Evolutionary conservation across 2,888 invertebrate species (phyloP).

Genomic region (Drosophila anomalata): DNA sequence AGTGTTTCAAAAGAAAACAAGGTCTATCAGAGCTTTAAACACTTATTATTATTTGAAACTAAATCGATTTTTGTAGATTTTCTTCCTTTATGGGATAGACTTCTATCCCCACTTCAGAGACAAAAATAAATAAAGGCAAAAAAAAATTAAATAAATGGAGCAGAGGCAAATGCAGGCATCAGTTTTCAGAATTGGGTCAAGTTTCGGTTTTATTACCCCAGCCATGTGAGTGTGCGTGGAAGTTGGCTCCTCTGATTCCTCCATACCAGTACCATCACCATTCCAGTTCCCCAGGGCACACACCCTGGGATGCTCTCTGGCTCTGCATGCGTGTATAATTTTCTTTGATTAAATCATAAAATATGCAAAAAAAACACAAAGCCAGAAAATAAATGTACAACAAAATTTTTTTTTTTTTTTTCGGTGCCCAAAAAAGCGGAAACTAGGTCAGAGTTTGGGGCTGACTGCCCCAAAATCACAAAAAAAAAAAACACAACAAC

Average conservation of each 20-base stretch:
- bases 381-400: constrained; percentile 39
- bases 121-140: constrained; percentile 7
- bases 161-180: constrained; percentile 42
- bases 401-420: constrained; percentile 43
- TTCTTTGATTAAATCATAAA: constrained; percentile 78
- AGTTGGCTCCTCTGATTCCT: constrained; percentile 23
- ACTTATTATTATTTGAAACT: too few relatives aligned
- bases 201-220: constrained; percentile 74
- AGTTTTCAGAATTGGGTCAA: constrained; percentile 73
- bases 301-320: constrained; percentile 47
- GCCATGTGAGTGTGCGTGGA: constrained; percentile 15
- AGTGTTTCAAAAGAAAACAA: too few relatives aligned
- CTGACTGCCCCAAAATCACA: constrained; percentile 45
- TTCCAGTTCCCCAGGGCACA: constrained; percentile 46
- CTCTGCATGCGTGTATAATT: constrained; percentile 58
- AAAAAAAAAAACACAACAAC: constrained; percentile 2
- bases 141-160: constrained; percentile 16
- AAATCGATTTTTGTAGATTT: constrained; percentile 31
- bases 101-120: constrained; percentile 20
- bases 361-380: constrained; percentile 68
- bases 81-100: neutral
- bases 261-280: neutral
- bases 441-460: constrained; percentile 70
- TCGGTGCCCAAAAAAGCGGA: constrained; percentile 73
- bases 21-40: too few relatives aligned